Base-by-base conservation (phyloP, 2,888 invertebrate genomes). In the Uloborus plumipes region DNA sequence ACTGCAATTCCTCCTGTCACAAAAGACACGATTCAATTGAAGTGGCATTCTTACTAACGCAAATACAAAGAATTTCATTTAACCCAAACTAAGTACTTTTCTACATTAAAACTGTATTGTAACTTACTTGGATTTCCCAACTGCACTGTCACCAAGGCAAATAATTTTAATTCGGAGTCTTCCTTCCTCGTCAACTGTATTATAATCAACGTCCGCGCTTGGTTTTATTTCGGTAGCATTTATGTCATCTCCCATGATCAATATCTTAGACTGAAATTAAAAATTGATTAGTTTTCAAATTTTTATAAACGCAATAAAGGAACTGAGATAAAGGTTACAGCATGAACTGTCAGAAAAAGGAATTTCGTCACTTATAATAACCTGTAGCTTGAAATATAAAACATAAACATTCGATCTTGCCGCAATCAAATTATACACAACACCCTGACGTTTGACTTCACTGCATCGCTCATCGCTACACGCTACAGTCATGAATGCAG, bases 71-170 rank as follows among this genome's bases (percentile, higher is more conserved):
- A n/a, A n/a, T n/a, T n/a, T n/a, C n/a, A n/a, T n/a, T n/a, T n/a
- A n/a, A n/a, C n/a, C n/a, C n/a, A n/a, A n/a, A n/a, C n/a, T n/a
- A n/a, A n/a, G n/a, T 31, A 31, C 31, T 31, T 31, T 31, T 31
- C 7, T 4, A 31, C 2, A 31, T 31, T 31, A 31, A 31, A 4
- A 31, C 31, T 31, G 2, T 31, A 31, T 4, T 31, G 31, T 7
- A 31, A 31, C 89, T 87, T 89, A 91, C 91, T 91, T 91, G 58
- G 91, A 91, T 88, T 91, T 91, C 61, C 91, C 91, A 55, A 91
- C 91, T 55, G 91, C 91, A 87, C 91, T 91, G 87, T 91, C 91
- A 18, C 91, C 91, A 11, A 91, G 87, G 86, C 91, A 91, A 84
- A 91, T 91, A 51, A 91, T 89, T 89, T 91, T 91, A 26, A 91